Conservation (phyloP, 2,888 invertebrate genomes). For the Epinotia ramella region DNA sequence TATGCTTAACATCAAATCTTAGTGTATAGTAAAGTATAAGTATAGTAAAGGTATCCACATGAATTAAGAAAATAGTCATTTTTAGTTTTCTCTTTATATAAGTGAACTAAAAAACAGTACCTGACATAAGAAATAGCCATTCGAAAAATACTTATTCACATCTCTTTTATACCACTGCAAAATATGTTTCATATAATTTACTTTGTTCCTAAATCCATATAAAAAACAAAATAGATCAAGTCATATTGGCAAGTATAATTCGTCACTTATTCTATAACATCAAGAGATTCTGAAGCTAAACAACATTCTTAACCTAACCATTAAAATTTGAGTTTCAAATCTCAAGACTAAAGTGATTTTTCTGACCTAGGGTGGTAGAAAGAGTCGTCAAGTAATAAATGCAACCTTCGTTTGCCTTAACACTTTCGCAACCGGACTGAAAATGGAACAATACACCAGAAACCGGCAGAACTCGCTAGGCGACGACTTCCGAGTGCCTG, state of each 20-base stretch:
- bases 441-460: too few species aligned
- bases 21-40: too few species aligned
- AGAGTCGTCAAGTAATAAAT: neutral
- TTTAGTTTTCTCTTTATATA: too few species aligned
- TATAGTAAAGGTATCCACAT: too few species aligned
- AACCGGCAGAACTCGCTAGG: too few species aligned
- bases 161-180: neutral
- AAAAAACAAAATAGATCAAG: too few species aligned
- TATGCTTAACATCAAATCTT: too few species aligned
- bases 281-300: neutral
- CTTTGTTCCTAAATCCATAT: neutral
- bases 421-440: too few species aligned
- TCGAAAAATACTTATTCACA: neutral
- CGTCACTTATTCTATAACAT: constrained; percentile 4
- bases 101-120: too few species aligned
- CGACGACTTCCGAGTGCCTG: too few species aligned
- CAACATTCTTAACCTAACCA: neutral
- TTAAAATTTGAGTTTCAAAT: neutral
- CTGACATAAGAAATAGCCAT: neutral
- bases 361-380: neutral
- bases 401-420: neutral
- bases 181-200: neutral
- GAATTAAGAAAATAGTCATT: too few species aligned
- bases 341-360: neutral
- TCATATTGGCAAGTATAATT: neutral